Percentiles rank a stretch among this genome's conserved stretches.
phyloP scores from a whole-genome alignment of 2,113 vertebrate species.

The Megalops atlanticus region DNA sequence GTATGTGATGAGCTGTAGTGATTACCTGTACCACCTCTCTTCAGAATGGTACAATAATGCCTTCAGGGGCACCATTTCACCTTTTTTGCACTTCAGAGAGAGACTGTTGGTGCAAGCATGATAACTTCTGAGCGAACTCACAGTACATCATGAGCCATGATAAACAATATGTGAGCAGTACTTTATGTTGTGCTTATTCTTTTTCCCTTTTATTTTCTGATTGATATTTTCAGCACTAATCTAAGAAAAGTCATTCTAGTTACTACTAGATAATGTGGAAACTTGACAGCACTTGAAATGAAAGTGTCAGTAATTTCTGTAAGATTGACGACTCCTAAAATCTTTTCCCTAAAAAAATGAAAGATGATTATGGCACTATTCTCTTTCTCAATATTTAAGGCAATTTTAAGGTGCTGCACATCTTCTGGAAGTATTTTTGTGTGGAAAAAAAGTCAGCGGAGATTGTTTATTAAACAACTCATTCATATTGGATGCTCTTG shows the following conservation, averaged over 20 bases:
- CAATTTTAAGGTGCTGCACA: constrained; percentile 78
- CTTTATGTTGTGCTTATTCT: no score
- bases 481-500: constrained; percentile 76
- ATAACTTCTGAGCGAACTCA: no score
- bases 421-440: constrained; percentile 78
- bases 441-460: constrained; percentile 79
- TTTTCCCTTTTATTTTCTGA: no score
- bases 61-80: no score
- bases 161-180: no score
- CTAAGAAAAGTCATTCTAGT: constrained; percentile 72
- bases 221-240: constrained; percentile 64
- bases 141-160: no score
- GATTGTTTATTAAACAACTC: constrained; percentile 79
- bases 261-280: constrained; percentile 77
- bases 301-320: constrained; percentile 81
- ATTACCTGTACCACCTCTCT: no score
- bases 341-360: constrained; percentile 73
- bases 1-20: no score
- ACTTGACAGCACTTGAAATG: constrained; percentile 79
- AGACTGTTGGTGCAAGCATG: no score
- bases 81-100: no score
- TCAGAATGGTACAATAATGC: no score
- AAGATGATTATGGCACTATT: constrained; percentile 80
- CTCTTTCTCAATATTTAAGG: constrained; percentile 83
- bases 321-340: constrained; percentile 77